phyloP scores from a whole-genome alignment of 2,113 vertebrate genomes.

The Chlamydotis undulata region DNA sequence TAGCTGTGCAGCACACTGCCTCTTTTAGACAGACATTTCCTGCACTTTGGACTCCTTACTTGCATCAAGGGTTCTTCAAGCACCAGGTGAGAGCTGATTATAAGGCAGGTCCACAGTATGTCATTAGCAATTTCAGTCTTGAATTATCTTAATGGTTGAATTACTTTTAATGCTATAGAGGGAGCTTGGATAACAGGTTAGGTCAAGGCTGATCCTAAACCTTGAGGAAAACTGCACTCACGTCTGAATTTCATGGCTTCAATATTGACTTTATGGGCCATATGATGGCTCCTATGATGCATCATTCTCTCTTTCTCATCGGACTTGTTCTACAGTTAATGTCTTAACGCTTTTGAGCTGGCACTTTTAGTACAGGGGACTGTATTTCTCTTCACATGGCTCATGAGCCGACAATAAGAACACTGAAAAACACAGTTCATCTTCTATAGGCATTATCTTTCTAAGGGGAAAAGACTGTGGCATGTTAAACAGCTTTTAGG shows the following conservation, averaged over 20 bases:
- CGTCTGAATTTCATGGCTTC: background rate
- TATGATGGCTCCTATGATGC: background rate
- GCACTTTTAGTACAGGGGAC: background rate
- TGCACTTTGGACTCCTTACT: background rate
- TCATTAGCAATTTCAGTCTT: background rate
- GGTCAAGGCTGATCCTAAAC: constrained; percentile 11
- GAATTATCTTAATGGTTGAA: background rate
- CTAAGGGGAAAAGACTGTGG: background rate
- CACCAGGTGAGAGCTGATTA: background rate
- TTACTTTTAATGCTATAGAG: background rate
- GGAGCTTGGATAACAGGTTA: background rate
- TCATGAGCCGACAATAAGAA: constrained; percentile 1
- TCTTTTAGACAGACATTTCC: background rate
- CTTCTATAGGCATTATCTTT: background rate
- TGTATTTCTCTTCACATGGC: constrained; percentile 5
- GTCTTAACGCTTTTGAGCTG: background rate
- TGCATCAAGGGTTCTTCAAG: background rate
- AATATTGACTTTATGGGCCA: constrained; percentile 37
- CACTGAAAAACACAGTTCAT: constrained; percentile 1
- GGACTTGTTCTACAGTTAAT: constrained; percentile 19
- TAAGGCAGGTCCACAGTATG: background rate
- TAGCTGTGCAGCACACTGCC: background rate
- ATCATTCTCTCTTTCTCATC: background rate
- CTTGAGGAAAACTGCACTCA: background rate
- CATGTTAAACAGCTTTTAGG: background rate